Evolutionary conservation across 1,140 invertebrate genomes (phyloP).

Genomic region (Drosophila ironensis): DNA sequence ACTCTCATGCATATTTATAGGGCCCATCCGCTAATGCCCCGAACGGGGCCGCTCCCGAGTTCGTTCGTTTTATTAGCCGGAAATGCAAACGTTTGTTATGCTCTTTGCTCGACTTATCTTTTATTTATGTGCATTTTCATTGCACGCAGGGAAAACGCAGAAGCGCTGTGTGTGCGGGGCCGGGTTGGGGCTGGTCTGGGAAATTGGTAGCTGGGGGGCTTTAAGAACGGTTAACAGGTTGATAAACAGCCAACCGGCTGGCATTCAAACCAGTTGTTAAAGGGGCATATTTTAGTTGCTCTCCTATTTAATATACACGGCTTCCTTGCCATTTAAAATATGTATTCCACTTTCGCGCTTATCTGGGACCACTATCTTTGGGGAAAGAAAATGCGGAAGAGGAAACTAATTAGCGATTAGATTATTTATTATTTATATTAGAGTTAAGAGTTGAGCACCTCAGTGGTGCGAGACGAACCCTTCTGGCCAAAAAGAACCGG

Average conservation of each 20-base stretch:
- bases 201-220: constrained; percentile 1
- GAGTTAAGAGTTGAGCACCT: no score
- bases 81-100: constrained; percentile 76
- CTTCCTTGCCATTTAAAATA: constrained; percentile 30
- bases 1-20: constrained; percentile 69
- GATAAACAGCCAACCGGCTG: constrained; percentile 22
- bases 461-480: no score
- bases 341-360: constrained; percentile 22
- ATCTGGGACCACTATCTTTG: constrained; percentile 10
- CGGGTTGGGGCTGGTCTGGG: background rate
- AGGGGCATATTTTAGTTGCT: constrained; percentile 17
- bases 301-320: constrained; percentile 31
- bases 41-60: constrained; percentile 24
- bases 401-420: no score
- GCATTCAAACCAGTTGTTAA: constrained; percentile 23
- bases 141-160: constrained; percentile 6
- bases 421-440: no score
- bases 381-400: background rate
- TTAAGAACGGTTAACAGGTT: constrained; percentile 36
- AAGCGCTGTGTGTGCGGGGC: background rate
- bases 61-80: constrained; percentile 59
- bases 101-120: constrained; percentile 65
- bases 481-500: no score
- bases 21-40: constrained; percentile 43
- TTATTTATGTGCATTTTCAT: constrained; percentile 59